A percentile compares a stretch with the other conserved stretches of the same genome.
phyloP scores from a whole-genome alignment of 1,140 invertebrate genomes.

The Homalodisca vitripennis region DNA sequence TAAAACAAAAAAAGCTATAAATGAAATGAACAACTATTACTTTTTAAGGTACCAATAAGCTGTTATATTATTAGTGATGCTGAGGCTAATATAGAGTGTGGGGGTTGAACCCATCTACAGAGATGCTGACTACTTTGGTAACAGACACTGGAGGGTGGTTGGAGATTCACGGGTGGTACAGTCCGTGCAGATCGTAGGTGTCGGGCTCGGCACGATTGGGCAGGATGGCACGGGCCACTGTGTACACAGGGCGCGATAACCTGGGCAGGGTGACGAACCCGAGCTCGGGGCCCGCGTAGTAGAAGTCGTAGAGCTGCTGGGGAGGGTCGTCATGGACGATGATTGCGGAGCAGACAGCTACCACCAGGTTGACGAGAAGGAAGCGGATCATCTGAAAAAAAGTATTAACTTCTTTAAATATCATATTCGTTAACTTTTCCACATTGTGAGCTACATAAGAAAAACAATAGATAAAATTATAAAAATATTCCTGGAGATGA shows the following conservation, averaged over 20 bases:
- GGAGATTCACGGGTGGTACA: constrained; percentile 17
- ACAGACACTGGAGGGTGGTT: no score
- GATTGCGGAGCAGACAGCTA: constrained; percentile 12
- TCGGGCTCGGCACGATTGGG: not conserved
- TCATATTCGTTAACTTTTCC: no score
- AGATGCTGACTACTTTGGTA: no score
- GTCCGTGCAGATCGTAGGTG: constrained; percentile 19
- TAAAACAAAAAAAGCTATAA: no score
- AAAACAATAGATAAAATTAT: no score
- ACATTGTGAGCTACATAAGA: no score
- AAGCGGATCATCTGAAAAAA: not conserved
- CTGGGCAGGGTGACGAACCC: constrained; percentile 8
- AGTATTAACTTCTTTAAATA: no score
- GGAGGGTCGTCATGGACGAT: constrained; percentile 23
- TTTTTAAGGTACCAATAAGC: not conserved
- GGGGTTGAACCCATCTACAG: no score
- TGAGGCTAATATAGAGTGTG: no score
- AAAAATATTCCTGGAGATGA: no score
- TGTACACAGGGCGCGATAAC: constrained; percentile 16
- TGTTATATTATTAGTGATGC: no score
- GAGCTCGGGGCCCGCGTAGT: constrained; percentile 20
- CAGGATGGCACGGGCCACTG: not conserved
- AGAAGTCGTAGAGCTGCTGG: constrained; percentile 20
- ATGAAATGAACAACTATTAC: not conserved
- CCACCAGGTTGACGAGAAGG: not conserved